phyloP scores from a whole-genome alignment of 2,113 vertebrate genomes.

The Otis tarda region DNA sequence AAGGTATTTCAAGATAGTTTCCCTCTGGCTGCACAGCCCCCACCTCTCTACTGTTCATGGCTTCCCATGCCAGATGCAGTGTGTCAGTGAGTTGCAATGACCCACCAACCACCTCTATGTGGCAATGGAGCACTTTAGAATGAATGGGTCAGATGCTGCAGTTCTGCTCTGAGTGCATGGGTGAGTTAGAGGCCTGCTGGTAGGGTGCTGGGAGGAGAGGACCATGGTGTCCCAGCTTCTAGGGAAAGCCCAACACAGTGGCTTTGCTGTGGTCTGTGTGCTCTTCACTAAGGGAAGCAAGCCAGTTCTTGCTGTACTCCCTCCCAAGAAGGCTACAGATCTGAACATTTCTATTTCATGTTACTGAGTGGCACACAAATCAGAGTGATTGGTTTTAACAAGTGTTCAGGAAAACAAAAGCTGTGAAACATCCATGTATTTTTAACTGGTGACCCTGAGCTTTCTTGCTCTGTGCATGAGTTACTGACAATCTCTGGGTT shows the following conservation, averaged over 20 bases:
- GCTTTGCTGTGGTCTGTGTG: background rate
- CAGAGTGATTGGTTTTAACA: background rate
- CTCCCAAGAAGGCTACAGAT: background rate
- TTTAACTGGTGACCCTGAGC: background rate
- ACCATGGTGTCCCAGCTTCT: background rate
- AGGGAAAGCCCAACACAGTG: background rate
- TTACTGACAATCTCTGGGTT: background rate
- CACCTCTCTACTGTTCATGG: rapidly evolving
- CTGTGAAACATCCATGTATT: background rate
- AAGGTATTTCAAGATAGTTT: background rate
- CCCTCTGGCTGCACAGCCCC: background rate
- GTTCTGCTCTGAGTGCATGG: background rate
- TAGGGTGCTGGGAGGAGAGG: background rate
- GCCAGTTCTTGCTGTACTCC: background rate
- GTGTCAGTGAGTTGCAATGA: background rate
- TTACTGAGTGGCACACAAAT: background rate
- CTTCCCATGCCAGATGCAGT: rapidly evolving
- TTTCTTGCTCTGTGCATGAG: background rate
- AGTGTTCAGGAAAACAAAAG: background rate
- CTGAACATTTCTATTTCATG: rapidly evolving
- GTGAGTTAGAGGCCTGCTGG: background rate
- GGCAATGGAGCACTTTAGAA: background rate
- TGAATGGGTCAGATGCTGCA: background rate
- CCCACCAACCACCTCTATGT: background rate
- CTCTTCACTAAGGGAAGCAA: background rate